Evolutionary conservation across 2,888 invertebrate species (phyloP), one percentile per base, ranked within the genome.

Genomic region (Orthonevra nobilis): DNA sequence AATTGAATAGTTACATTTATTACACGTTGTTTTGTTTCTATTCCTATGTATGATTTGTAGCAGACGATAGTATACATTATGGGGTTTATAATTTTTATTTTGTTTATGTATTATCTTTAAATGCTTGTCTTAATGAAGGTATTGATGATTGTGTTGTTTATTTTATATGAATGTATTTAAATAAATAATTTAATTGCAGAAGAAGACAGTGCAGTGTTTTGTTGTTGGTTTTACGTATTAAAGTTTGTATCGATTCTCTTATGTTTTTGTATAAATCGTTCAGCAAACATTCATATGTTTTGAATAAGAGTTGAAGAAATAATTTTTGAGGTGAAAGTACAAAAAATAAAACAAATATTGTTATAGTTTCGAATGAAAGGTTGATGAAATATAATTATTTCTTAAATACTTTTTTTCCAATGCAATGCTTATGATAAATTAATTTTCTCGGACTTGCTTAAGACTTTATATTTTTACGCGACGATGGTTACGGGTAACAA

Each of bases 1-100:
- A 79, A 72, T 79, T 66, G 42, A 79, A 34, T 72, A 79, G 72
- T 79, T 72, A 77, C 66, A 79, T 79, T 79, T 66, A 79, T 79
- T 79, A 79, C 79, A 73, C 56, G 63, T 72, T 54, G 36, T 56
- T 52, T 38, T 26, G 3, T 48, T 40, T 19, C n/a, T n/a, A n/a
- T 44, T 40, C 12, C 30, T 64, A 44, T 60, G 38, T 63, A 60
- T 56, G 72, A 60, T 50, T 79, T 64, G 72, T 54, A 72, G 79
- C 79, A 72, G 66, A 68, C 56, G 48, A 20, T 66, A 64, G 77
- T 72, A 64, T 70, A 64, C 70, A 70, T 58, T 32, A 66, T 23
- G 61, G 64, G 61, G 10, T 34, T 64, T 46, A 34, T 34, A 26
- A n/a, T 38, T 17, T 14, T 17, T 30, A 40, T 40, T 40, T 40